A percentile compares a stretch with the other conserved stretches of the same genome.
These are phyloP conservation scores for Theretra japonica DNA, from an alignment of 2,888 invertebrate genomes.

Conservation along the genomic window DNA sequence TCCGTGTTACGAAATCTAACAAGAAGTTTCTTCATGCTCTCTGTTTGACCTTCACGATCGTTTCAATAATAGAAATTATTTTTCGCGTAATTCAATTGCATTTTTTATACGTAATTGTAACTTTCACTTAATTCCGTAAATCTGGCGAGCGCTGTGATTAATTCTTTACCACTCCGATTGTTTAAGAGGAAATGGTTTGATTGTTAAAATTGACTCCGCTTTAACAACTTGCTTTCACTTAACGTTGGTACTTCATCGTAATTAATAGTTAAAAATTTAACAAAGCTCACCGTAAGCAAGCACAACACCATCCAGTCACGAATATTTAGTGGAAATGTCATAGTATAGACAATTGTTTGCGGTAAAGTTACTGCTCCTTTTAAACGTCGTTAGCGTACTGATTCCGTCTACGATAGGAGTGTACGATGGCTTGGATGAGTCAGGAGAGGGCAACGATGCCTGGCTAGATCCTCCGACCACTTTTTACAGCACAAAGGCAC, in stretches of 20 bases:
- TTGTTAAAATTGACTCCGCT: conserved; percentile 36
- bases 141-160: conserved; percentile 63
- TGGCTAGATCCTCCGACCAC: conserved; percentile 57
- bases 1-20: conserved; percentile 38
- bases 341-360: conserved; percentile 50
- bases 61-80: conserved; percentile 50
- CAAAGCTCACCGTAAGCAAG: conserved; percentile 54
- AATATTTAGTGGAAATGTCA: conserved; percentile 46
- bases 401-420: conserved; percentile 61
- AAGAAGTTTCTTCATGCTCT: conserved; percentile 44
- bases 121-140: conserved; percentile 72
- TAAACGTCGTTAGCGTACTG: conserved; percentile 62
- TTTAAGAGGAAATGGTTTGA: conserved; percentile 43
- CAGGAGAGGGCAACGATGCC: conserved; percentile 57
- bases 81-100: conserved; percentile 46
- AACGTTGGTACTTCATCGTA: conserved; percentile 40
- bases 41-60: conserved; percentile 58
- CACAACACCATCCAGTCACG: conserved; percentile 52
- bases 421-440: conserved; percentile 56
- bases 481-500: conserved; percentile 55
- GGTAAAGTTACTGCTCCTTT: conserved; percentile 57
- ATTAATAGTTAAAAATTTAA: conserved; percentile 32
- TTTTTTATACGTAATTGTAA: conserved; percentile 56
- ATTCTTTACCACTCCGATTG: conserved; percentile 58
- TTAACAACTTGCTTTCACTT: conserved; percentile 54